These are phyloP conservation scores for Drosophila mauritiana DNA, from an alignment of 1,140 invertebrate genomes.

Conservation along the genomic window DNA sequence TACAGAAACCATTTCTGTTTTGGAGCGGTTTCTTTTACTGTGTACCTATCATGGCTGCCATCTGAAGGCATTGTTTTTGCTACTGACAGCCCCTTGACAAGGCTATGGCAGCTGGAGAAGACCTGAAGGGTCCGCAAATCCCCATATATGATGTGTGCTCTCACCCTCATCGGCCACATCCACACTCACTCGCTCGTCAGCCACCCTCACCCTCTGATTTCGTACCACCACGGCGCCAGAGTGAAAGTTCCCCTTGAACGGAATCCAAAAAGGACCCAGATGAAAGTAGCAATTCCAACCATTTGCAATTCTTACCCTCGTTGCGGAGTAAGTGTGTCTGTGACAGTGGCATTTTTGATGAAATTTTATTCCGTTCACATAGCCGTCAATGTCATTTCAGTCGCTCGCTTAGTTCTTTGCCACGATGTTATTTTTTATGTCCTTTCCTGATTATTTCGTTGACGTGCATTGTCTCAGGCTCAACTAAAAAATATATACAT, in stretches of 20 bases:
- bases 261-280: slow-evolving; percentile 57
- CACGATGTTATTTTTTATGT: slow-evolving; percentile 40
- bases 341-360: slow-evolving; percentile 75
- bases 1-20: background rate
- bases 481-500: slow-evolving; percentile 7
- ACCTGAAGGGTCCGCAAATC: slow-evolving; percentile 66
- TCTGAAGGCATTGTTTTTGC: slow-evolving; percentile 65
- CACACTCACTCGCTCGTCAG: slow-evolving; percentile 5
- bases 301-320: slow-evolving; percentile 73
- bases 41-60: slow-evolving; percentile 53
- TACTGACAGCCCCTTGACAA: slow-evolving; percentile 68
- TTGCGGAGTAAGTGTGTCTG: slow-evolving; percentile 37
- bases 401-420: slow-evolving; percentile 56
- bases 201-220: slow-evolving; percentile 20
- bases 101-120: slow-evolving; percentile 35
- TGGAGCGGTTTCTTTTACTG: background rate
- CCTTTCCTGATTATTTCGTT: slow-evolving; percentile 80
- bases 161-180: slow-evolving; percentile 11
- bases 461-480: slow-evolving; percentile 51
- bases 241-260: slow-evolving; percentile 69
- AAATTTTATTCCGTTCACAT: slow-evolving; percentile 82
- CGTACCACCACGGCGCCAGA: slow-evolving; percentile 33
- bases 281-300: slow-evolving; percentile 78
- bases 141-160: slow-evolving; percentile 62
- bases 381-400: slow-evolving; percentile 79